These are phyloP conservation scores for Teleopsis dalmanni DNA, from an alignment of 1,140 invertebrate species.

Conservation along the genomic window DNA sequence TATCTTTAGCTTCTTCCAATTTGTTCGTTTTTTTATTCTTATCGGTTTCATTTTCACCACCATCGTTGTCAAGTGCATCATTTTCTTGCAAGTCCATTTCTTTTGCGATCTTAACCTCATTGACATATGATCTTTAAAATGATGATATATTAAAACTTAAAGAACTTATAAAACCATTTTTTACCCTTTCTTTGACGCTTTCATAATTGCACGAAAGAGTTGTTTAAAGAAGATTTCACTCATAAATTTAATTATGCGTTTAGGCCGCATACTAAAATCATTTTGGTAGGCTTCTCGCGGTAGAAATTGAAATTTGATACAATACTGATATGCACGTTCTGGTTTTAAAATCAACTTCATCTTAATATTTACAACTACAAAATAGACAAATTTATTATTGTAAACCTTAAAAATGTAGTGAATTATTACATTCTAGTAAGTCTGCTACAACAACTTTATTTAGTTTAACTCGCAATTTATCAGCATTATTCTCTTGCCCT, in stretches of 20 bases:
- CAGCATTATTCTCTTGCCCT: conserved; percentile 55
- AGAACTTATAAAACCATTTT: conserved; percentile 28
- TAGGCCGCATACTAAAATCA: conserved; percentile 61
- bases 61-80: conserved; percentile 26
- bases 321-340: conserved; percentile 50
- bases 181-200: conserved; percentile 40
- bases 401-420: background rate
- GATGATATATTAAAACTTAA: background rate
- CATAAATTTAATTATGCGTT: conserved; percentile 60
- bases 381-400: background rate
- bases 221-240: conserved; percentile 57
- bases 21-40: too few species aligned
- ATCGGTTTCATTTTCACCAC: conserved; percentile 10
- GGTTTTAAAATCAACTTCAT: conserved; percentile 53
- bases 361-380: conserved; percentile 52
- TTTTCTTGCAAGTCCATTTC: conserved; percentile 24
- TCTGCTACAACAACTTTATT: conserved; percentile 70
- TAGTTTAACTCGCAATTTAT: conserved; percentile 61
- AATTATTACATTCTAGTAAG: conserved; percentile 59
- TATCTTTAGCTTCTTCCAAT: conserved; percentile 18
- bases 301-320: conserved; percentile 64
- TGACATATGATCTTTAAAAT: background rate
- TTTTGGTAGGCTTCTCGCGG: conserved; percentile 63
- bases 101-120: background rate
- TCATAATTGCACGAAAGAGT: conserved; percentile 53